These are phyloP conservation scores for Brachypalpus laphriformis DNA, from an alignment of 2,888 invertebrate genomes.

Conservation along the genomic window DNA sequence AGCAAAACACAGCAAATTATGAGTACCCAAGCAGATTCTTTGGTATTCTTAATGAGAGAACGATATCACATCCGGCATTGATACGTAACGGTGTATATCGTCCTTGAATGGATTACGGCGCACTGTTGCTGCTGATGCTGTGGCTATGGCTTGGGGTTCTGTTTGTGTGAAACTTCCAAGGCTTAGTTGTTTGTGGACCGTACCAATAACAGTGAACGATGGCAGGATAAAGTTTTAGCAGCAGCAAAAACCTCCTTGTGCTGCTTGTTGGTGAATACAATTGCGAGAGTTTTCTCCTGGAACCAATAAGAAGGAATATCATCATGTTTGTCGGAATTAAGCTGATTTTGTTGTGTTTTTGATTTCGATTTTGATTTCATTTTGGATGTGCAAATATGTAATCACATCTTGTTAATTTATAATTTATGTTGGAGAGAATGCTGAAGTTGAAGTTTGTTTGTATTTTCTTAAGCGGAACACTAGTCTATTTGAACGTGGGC, in stretches of 20 bases:
- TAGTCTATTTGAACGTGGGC: no score
- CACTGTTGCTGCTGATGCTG: conserved; percentile 2
- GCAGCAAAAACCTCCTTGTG: conserved; percentile 1
- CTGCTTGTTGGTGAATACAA: background rate
- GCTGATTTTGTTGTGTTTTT: conserved; percentile 31
- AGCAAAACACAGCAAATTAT: conserved; percentile 35
- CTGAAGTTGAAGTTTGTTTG: background rate
- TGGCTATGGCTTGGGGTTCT: background rate
- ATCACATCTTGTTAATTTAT: conserved; percentile 41
- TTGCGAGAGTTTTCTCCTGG: background rate
- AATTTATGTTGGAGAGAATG: conserved; percentile 24
- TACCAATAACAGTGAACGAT: conserved; percentile 19
- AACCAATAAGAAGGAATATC: conserved; percentile 24
- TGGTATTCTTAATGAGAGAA: conserved; percentile 31
- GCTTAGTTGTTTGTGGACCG: conserved; percentile 17
- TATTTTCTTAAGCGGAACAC: background rate
- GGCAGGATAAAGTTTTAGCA: conserved; percentile 25
- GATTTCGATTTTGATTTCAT: conserved; percentile 36
- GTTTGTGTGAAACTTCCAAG: background rate
- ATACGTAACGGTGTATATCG: conserved; percentile 4
- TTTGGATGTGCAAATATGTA: conserved; percentile 44
- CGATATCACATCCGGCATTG: conserved; percentile 33
- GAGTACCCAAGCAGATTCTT: conserved; percentile 31
- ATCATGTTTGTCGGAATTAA: conserved; percentile 9
- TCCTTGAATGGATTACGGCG: conserved; percentile 10